These are phyloP conservation scores for Eclectus roratus DNA, from an alignment of 2,113 vertebrate species.

Conservation along the genomic window DNA sequence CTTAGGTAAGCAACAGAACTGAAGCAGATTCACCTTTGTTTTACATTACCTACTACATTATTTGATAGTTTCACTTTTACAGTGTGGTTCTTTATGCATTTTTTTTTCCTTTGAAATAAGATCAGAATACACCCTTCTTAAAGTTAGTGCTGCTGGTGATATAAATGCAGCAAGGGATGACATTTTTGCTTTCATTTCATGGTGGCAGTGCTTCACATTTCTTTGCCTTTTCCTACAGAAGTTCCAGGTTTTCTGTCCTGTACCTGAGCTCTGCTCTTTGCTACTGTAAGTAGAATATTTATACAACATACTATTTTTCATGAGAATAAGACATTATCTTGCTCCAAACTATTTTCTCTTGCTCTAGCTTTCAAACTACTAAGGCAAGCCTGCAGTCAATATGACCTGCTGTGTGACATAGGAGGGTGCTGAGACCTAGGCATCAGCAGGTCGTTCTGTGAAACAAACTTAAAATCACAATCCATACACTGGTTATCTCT, in stretches of 20 bases:
- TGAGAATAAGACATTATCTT: background rate
- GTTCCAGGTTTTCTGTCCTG: background rate
- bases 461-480: background rate
- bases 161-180: background rate
- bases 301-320: background rate
- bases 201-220: background rate
- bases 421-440: background rate
- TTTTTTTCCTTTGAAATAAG: background rate
- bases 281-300: background rate
- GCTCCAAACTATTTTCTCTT: background rate
- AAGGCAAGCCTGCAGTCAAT: background rate
- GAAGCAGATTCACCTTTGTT: background rate
- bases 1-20: background rate
- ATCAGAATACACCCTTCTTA: background rate
- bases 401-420: background rate
- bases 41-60: background rate
- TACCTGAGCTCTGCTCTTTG: background rate
- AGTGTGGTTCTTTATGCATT: background rate
- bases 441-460: background rate
- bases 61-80: background rate
- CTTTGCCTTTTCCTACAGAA: background rate
- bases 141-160: background rate
- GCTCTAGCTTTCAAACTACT: background rate
- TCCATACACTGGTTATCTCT: background rate
- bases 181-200: background rate